A percentile compares a stretch with the other conserved stretches of the same genome.
phyloP scores from a whole-genome alignment of 2,113 vertebrate species.

The Scatophagus argus region DNA sequence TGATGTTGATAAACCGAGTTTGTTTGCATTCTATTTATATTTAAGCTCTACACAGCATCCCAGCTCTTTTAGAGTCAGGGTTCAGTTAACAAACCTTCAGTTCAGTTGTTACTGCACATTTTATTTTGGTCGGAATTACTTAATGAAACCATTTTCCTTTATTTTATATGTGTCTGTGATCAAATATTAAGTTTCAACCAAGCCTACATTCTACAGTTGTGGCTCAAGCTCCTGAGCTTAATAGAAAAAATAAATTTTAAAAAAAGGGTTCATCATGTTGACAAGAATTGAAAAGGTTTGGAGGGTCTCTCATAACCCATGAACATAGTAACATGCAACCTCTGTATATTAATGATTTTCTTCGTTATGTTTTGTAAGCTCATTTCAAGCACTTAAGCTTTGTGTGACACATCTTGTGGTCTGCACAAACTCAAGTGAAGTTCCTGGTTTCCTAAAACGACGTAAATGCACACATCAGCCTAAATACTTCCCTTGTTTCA shows the following conservation, averaged over 20 bases:
- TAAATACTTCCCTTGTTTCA: neutral
- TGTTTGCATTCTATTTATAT: too few relatives aligned
- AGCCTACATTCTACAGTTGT: neutral
- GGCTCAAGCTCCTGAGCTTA: neutral
- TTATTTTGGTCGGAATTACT: too few relatives aligned
- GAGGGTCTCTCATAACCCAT: neutral
- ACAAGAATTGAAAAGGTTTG: neutral
- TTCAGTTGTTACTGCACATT: too few relatives aligned
- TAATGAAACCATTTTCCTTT: too few relatives aligned
- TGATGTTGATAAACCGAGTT: too few relatives aligned
- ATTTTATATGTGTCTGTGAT: too few relatives aligned
- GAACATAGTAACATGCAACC: neutral
- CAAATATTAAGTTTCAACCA: too few relatives aligned
- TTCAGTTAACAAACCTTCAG: too few relatives aligned
- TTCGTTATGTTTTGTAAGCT: neutral
- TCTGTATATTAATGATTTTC: neutral
- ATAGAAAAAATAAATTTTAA: too few relatives aligned
- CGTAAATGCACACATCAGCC: neutral
- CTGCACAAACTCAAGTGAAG: neutral
- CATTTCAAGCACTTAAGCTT: neutral
- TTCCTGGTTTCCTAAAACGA: slow-evolving; percentile 6
- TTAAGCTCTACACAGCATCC: too few relatives aligned
- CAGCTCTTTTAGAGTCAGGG: too few relatives aligned
- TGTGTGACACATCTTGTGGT: neutral
- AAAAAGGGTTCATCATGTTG: neutral